These are phyloP conservation scores for Hippocampus barbouri DNA, from an alignment of 2,113 vertebrate species.

Conservation along the genomic window DNA sequence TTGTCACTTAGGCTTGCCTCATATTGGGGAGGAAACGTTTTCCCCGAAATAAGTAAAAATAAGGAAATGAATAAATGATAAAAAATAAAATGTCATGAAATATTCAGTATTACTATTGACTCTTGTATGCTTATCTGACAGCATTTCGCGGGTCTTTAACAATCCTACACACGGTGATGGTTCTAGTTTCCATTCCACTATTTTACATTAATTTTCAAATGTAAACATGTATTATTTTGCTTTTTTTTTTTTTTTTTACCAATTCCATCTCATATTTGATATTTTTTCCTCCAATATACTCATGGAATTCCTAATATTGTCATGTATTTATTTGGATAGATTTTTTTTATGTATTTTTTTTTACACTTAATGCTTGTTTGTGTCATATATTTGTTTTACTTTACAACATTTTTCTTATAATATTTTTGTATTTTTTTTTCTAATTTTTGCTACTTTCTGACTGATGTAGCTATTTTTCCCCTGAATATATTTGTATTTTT, in stretches of 20 bases:
- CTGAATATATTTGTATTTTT: neutral
- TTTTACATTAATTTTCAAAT: no score
- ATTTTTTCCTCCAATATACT: no score
- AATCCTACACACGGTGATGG: neutral
- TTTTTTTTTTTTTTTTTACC: no score
- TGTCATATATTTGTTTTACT: no score
- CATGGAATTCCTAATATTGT: no score
- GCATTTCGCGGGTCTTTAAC: neutral
- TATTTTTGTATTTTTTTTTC: neutral
- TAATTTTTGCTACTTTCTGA: neutral
- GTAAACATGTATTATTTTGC: no score
- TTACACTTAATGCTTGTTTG: no score
- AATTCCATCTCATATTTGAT: no score
- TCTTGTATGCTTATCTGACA: neutral
- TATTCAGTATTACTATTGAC: neutral
- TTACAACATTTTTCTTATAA: no score
- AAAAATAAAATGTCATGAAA: neutral
- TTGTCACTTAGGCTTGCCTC: neutral
- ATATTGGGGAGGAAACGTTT: neutral
- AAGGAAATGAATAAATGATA: neutral
- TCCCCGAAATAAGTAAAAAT: neutral
- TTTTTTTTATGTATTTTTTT: no score
- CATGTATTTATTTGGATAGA: no score
- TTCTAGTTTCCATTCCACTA: neutral
- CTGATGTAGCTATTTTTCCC: neutral